phyloP scores from a whole-genome alignment of 2,113 vertebrate species.

The Petrocephalus microphthalmus region DNA sequence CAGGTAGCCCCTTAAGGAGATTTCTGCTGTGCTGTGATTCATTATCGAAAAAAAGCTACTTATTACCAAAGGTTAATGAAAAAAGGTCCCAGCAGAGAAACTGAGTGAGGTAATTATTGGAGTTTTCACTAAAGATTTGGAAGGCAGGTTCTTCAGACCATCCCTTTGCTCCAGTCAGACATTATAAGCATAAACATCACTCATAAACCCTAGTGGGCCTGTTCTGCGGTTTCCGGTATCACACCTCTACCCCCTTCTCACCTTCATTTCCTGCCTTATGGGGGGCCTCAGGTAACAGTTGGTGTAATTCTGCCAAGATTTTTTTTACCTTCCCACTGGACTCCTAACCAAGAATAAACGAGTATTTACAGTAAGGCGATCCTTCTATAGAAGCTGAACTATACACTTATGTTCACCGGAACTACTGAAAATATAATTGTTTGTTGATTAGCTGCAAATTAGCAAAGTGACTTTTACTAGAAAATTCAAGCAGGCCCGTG shows the following conservation, averaged over 20 bases:
- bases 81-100: background rate
- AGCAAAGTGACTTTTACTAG: background rate
- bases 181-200: background rate
- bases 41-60: background rate
- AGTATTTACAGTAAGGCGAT: background rate
- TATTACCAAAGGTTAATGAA: conserved; percentile 7
- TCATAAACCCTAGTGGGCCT: background rate
- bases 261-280: background rate
- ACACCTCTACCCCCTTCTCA: background rate
- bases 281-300: background rate
- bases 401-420: background rate
- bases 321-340: background rate
- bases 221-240: background rate
- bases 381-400: background rate
- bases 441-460: background rate
- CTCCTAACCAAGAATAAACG: background rate
- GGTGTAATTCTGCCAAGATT: background rate
- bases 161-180: background rate
- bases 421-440: background rate
- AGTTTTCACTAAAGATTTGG: background rate
- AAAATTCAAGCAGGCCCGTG: background rate
- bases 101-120: background rate
- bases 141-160: background rate
- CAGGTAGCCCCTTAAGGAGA: background rate
- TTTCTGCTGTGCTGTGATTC: background rate